Evolutionary conservation across 2,797 vertebrate genomes (phyloP).

Genomic region (Hyperoplus lanceolatus): DNA sequence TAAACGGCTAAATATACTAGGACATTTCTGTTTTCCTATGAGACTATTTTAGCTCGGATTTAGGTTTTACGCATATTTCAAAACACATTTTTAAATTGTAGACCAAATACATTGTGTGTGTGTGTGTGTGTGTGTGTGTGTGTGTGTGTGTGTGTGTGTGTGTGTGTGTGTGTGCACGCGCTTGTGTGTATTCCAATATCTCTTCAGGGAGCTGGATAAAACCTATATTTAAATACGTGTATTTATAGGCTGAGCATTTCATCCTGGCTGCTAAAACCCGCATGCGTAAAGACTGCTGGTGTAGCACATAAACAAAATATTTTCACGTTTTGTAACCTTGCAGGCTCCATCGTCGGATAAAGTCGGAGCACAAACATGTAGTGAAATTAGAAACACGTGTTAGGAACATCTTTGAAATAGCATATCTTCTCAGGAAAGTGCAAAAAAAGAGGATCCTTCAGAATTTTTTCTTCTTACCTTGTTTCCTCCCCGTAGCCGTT

Average conservation of each 20-base stretch:
- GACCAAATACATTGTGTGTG: background rate
- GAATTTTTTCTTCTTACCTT: background rate
- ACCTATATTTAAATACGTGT: background rate
- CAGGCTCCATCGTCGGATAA: background rate
- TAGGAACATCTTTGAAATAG: background rate
- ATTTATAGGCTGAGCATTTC: background rate
- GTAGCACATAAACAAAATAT: slow-evolving; percentile 4
- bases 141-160: no score
- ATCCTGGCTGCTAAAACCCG: background rate
- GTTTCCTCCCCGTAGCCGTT: background rate
- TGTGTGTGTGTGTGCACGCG: no score
- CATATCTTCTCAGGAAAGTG: background rate
- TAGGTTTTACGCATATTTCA: background rate
- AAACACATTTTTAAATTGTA: background rate
- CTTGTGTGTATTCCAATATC: background rate
- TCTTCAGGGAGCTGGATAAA: background rate
- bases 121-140: no score
- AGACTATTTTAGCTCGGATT: background rate
- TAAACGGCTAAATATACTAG: background rate
- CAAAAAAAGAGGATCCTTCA: background rate
- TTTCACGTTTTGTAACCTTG: background rate
- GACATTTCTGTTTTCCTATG: background rate
- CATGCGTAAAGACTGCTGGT: background rate
- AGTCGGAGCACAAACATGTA: background rate
- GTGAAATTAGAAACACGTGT: slow-evolving; percentile 16